A percentile compares a stretch with the other conserved stretches of the same genome.
Evolutionary conservation across 2,113 vertebrate species (phyloP).

Genomic region (Sakesphorus luctuosus): DNA sequence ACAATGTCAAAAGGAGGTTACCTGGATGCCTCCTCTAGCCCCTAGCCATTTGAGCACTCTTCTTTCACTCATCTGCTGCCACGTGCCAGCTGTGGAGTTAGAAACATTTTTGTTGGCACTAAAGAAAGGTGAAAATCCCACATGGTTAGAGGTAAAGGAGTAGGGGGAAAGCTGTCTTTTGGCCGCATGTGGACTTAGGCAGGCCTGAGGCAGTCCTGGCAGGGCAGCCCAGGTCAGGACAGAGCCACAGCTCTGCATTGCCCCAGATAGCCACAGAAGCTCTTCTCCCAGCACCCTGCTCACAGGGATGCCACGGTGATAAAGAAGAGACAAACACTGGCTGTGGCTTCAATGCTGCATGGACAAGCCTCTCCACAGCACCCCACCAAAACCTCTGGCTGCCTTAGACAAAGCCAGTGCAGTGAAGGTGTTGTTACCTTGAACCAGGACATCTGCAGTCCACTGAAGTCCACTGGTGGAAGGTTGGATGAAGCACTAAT

Average conservation of each 20-base stretch:
- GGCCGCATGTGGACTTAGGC: background rate
- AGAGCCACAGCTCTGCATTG: background rate
- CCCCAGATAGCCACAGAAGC: background rate
- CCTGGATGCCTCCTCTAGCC: background rate
- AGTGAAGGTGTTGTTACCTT: background rate
- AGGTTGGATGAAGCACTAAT: background rate
- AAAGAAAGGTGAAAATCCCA: background rate
- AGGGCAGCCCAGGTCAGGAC: background rate
- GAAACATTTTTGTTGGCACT: background rate
- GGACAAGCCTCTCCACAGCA: background rate
- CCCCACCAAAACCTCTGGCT: rapidly evolving
- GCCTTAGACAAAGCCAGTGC: background rate
- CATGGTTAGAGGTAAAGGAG: background rate
- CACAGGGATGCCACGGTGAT: rapidly evolving
- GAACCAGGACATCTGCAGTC: background rate
- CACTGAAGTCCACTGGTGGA: background rate
- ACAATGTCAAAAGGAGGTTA: background rate
- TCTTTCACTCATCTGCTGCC: background rate
- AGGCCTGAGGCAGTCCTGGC: too few relatives aligned
- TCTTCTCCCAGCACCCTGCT: background rate
- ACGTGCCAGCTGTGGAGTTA: too few relatives aligned
- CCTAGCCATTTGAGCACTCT: background rate
- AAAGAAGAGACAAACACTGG: too few relatives aligned
- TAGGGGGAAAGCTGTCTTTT: background rate
- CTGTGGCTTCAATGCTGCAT: background rate